Percentiles rank a stretch among this genome's conserved stretches.
Evolutionary conservation across 2,113 vertebrate species (phyloP).

Genomic region (Hoplias malabaricus): DNA sequence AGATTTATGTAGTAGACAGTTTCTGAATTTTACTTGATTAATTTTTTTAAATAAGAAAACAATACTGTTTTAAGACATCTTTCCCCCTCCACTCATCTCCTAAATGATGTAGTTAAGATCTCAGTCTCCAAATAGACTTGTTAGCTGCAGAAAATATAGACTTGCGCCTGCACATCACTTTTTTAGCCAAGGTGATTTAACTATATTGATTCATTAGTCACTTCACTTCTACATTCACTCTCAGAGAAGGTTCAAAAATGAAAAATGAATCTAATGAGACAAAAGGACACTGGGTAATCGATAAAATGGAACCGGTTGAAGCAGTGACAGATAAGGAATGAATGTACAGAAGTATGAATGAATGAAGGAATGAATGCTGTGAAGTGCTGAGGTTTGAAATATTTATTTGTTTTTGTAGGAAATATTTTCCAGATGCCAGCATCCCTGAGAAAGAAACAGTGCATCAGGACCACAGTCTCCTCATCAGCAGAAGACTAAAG

Average conservation of each 20-base stretch:
- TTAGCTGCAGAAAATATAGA: background rate
- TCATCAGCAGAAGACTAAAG: conserved; percentile 33
- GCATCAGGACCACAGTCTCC: conserved; percentile 57
- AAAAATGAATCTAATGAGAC: background rate
- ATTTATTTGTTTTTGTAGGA: conserved; percentile 60
- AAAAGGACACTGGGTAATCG: background rate
- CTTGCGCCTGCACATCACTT: too few relatives aligned
- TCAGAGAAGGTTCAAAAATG: too few relatives aligned
- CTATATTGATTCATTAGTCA: too few relatives aligned
- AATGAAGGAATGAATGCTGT: too few relatives aligned
- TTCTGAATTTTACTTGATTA: too few relatives aligned
- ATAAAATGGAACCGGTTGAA: background rate
- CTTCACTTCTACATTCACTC: too few relatives aligned
- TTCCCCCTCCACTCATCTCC: background rate
- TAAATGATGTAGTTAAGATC: background rate
- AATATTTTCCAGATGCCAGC: conserved; percentile 72
- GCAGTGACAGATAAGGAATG: too few relatives aligned
- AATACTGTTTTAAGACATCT: too few relatives aligned
- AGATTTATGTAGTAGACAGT: too few relatives aligned
- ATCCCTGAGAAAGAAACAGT: conserved; percentile 74
- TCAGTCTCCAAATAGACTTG: background rate
- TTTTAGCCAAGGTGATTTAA: too few relatives aligned
- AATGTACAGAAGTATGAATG: too few relatives aligned
- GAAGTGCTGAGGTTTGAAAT: conserved; percentile 45
- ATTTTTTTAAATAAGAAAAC: too few relatives aligned